Base-by-base conservation (phyloP, 2,113 vertebrate species). In the Archocentrus centrarchus region DNA sequence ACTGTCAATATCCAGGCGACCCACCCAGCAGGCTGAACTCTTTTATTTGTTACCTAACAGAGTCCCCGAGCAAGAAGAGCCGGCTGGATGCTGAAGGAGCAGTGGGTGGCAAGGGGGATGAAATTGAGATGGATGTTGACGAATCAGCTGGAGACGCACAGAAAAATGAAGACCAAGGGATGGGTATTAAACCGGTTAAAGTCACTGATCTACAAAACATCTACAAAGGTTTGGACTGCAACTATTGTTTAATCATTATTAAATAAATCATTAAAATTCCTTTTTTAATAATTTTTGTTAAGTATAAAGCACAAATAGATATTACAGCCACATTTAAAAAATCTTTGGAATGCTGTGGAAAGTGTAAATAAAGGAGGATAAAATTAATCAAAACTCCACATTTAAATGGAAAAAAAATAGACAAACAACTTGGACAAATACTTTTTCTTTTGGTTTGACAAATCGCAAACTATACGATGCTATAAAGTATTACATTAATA, bases 111-210 rank as follows among this genome's bases (percentile, higher is more conserved):
- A 7, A 63, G 35, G 83, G 66, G 3, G 85, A 61, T 81, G 84
- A 76, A 1, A 75, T 77, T 44, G 59, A 89, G 27, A 93, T 93
- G 91, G 91, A 95, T 22, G 44, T 89, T 11, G 80, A 88, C 22
- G 86, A 92, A 17, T 55, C 85, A 2, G 44, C 11, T 57, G 66
- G 83, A 22, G 60, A 79, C n/a, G 2, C 10, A 14, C 85, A 88
- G 7, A 30, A 75, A 22, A 18, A 61, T 11, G 63, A 87, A 80
- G 76, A 88, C 20, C 78, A 75, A 18, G 89, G 86, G 79, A 92
- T 84, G 78, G 68, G 59, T 70, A 5, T 3, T 9, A 10, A 6
- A 2, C 57, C 85, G 41, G 61, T 87, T 59, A 20, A 22, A 18
- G 35, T 0, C 22, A n/a, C 20, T 27, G 7, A 32, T 18, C 61